Base-by-base conservation (phyloP, 2,888 invertebrate species). In the Pardosa pseudoannulata region DNA sequence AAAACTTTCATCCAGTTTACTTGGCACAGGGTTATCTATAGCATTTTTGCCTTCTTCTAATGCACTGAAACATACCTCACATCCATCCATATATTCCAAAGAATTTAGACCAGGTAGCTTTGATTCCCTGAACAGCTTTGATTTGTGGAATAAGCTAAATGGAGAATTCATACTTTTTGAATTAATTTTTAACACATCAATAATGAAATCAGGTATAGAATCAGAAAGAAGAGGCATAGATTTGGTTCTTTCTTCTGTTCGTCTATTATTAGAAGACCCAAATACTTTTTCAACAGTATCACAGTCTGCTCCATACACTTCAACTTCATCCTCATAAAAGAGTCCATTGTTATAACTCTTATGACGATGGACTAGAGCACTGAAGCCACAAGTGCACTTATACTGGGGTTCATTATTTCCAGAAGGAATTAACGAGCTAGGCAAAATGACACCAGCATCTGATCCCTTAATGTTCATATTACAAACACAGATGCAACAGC, bases 401-500 rank as follows among this genome's bases (percentile, higher is more conserved):
- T 96, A 94, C 23, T 95, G 95, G 92, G 97, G 96, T 90, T 97
- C 97, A 29, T 89, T 82, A 50, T 74, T 89, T 67, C 87, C 88
- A 19, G 67, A 82, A 29, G 83, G 81, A 41, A 85, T 74, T 46
- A 89, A 46, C 27, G 76, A 32, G 50, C 80, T 85, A 36, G 89
- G 89, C 29, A 89, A 80, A 78, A 88, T 88, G 23, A 88, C 64
- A 7, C 88, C 88, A 19, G 97, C 96, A 91, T 99, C 99, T 29
- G 96, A 95, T 87, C 98, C 98, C 88, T 96, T 95, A 90, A 99
- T 98, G 92, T 98, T 98, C 81, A 96, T 97, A 91, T 98, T 97
- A 92, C 99, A 99, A 76, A 98, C 99, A 91, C 99, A 99, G 81
- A 99, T 94, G 89, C 98, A 98, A 94, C 99, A 99, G 92, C 98